Percentiles rank a stretch among this genome's conserved stretches.
phyloP scores from a whole-genome alignment of 1,140 invertebrate genomes.

The Diachasma alloeum region DNA sequence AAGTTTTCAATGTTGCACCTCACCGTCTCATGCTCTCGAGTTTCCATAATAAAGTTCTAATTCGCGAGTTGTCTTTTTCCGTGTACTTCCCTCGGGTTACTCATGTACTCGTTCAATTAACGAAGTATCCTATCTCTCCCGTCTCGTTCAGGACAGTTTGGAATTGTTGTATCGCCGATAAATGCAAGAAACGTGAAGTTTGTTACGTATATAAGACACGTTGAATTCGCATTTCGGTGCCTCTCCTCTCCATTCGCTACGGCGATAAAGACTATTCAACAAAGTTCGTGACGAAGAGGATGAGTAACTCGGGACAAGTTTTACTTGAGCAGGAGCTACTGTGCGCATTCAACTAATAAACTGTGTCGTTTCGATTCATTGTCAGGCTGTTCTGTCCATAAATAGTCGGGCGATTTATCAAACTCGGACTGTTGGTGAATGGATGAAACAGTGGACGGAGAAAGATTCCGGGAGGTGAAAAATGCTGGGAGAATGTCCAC shows the following conservation, averaged over 20 bases:
- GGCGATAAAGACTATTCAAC: conserved; percentile 6
- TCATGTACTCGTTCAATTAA: not conserved
- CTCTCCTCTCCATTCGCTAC: not conserved
- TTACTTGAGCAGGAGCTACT: not conserved
- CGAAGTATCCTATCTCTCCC: not conserved
- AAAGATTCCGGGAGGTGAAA: not conserved
- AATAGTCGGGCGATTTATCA: not conserved
- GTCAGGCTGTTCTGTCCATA: not conserved
- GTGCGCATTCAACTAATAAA: not conserved
- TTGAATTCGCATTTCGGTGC: not conserved
- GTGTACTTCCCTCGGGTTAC: not conserved
- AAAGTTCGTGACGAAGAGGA: not conserved
- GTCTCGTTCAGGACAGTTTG: not conserved
- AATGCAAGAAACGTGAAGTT: not conserved
- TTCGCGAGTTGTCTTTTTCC: not conserved
- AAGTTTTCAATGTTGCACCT: too few relatives aligned
- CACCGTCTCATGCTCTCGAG: too few relatives aligned
- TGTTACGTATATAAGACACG: not conserved
- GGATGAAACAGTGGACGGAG: not conserved
- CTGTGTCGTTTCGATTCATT: conserved; percentile 1
- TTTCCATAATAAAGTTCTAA: not conserved
- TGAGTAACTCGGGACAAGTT: not conserved
- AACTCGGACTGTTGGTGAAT: not conserved
- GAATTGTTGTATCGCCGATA: not conserved
- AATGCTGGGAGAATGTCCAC: conserved; percentile 1